phyloP scores from a whole-genome alignment of 2,113 vertebrate genomes.

The Scalopus aquaticus region DNA sequence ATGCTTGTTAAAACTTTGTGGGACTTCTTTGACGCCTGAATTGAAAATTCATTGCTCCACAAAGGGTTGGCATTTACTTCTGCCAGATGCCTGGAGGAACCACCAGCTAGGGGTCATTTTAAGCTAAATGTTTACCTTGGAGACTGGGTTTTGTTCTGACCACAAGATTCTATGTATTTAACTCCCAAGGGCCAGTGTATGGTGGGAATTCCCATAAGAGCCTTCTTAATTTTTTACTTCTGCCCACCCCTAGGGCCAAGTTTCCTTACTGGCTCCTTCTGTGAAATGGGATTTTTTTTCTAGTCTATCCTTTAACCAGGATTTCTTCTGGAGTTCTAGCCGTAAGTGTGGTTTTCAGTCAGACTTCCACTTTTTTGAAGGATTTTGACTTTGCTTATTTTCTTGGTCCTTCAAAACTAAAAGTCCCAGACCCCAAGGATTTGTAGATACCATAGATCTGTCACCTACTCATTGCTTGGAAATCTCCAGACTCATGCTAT shows the following conservation, averaged over 20 bases:
- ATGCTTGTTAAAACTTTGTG: not conserved
- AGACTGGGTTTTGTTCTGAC: not conserved
- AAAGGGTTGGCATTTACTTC: not conserved
- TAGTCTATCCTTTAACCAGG: not conserved
- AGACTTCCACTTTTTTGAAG: not conserved
- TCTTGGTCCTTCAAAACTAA: not conserved
- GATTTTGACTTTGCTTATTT: not conserved
- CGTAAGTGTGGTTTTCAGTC: not conserved
- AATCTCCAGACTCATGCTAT: not conserved
- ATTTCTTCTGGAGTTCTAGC: not conserved
- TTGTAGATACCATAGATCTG: too few species aligned
- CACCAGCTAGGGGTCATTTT: not conserved
- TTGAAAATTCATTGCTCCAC: not conserved
- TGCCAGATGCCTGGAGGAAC: not conserved
- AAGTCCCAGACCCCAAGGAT: not conserved
- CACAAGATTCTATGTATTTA: not conserved
- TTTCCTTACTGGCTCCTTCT: not conserved
- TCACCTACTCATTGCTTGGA: not conserved
- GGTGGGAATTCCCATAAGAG: not conserved
- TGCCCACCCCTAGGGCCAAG: not conserved
- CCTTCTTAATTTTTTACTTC: not conserved
- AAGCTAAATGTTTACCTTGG: not conserved
- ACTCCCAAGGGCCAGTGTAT: not conserved
- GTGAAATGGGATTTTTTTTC: not conserved
- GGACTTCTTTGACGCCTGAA: not conserved